Percentiles rank a stretch among this genome's conserved stretches.
phyloP scores from a whole-genome alignment of 2,888 invertebrate genomes.

The Tenthredo distinguenda region DNA sequence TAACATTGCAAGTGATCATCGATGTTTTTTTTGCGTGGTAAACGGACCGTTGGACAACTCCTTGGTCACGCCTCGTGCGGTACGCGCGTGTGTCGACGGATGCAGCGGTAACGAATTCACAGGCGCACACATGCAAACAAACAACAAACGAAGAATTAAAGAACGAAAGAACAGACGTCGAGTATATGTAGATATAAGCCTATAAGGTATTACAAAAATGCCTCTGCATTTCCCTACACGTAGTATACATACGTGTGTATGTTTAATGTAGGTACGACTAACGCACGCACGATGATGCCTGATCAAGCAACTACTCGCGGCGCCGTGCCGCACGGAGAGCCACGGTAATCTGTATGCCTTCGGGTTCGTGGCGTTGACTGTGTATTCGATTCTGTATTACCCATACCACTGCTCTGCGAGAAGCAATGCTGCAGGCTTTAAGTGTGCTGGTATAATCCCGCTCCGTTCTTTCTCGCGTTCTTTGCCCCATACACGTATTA shows the following conservation, averaged over 20 bases:
- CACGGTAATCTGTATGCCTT: constrained; percentile 41
- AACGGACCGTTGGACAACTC: neutral
- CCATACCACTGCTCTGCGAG: neutral
- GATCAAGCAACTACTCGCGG: constrained; percentile 36
- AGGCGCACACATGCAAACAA: neutral
- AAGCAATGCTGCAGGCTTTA: neutral
- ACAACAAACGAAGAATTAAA: neutral
- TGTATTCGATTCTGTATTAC: neutral
- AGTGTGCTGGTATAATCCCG: neutral
- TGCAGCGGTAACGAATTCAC: constrained; percentile 43
- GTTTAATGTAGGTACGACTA: neutral
- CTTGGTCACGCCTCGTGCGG: constrained; percentile 38
- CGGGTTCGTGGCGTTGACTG: constrained; percentile 29
- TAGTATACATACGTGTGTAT: neutral
- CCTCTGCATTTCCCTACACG: neutral
- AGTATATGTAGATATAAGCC: neutral
- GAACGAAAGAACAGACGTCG: neutral
- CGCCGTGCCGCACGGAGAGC: constrained; percentile 46
- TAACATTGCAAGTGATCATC: neutral
- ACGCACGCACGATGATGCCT: neutral
- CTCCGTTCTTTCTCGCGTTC: constrained; percentile 5
- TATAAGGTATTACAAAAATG: neutral
- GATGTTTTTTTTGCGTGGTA: neutral
- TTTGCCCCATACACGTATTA: neutral
- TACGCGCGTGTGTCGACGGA: constrained; percentile 29